These are phyloP conservation scores for Neopipo cinnamomea DNA, from an alignment of 2,113 vertebrate genomes.

Conservation along the genomic window DNA sequence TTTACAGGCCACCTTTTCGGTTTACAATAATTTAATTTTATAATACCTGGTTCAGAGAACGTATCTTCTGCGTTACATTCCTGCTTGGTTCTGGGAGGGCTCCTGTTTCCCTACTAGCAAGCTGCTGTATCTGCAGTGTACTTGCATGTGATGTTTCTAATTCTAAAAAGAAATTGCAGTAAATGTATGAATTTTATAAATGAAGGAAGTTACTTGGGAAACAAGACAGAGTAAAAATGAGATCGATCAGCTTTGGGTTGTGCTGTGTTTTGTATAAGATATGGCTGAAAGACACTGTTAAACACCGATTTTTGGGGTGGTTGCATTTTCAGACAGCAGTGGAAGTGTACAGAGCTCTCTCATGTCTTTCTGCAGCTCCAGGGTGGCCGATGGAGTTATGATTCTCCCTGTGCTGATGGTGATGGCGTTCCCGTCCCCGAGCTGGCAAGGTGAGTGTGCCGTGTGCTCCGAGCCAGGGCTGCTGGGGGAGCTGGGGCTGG, in stretches of 20 bases:
- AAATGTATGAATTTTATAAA: not conserved
- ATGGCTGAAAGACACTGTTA: accelerated
- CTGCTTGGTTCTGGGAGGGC: not conserved
- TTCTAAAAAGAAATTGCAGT: not conserved
- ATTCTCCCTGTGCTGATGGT: slow-evolving; percentile 80
- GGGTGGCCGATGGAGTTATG: slow-evolving; percentile 80
- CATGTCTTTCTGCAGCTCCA: slow-evolving; percentile 69
- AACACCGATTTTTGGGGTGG: not conserved
- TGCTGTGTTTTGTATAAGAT: not conserved
- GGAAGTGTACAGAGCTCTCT: not conserved
- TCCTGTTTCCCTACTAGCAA: accelerated
- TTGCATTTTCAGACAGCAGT: accelerated
- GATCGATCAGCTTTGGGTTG: accelerated
- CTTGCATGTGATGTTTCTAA: not conserved
- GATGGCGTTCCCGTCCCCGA: slow-evolving; percentile 78
- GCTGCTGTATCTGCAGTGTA: accelerated
- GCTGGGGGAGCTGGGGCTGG: not conserved
- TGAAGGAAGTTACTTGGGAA: not conserved
- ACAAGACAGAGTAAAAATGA: not conserved
- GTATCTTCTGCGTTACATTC: accelerated
- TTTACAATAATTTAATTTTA: not conserved
- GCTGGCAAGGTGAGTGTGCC: slow-evolving; percentile 83
- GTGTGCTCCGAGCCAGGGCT: not conserved
- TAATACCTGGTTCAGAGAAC: not conserved
- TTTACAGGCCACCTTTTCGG: not conserved